These are phyloP conservation scores for Apeira syringaria DNA, from an alignment of 2,888 invertebrate genomes.

Conservation along the genomic window DNA sequence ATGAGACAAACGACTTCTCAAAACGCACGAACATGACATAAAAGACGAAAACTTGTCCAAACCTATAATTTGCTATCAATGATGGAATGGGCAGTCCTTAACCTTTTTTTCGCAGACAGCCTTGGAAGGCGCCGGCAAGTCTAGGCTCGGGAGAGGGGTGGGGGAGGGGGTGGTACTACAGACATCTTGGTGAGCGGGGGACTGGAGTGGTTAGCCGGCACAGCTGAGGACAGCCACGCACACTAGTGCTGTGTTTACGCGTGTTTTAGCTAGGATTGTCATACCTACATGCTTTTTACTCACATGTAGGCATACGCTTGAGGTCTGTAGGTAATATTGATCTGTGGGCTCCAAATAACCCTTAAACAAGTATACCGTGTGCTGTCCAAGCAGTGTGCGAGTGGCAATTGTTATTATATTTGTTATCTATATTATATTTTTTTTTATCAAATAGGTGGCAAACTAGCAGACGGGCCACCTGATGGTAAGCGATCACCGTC, in stretches of 20 bases:
- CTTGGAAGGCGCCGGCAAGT: conserved; percentile 63
- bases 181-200: conserved; percentile 7
- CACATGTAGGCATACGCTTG: too few species aligned
- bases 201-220: neutral
- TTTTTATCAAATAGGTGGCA: too few species aligned
- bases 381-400: too few species aligned
- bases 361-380: too few species aligned
- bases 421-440: too few species aligned
- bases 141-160: conserved; percentile 36
- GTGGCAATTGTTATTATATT: too few species aligned
- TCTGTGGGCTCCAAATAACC: too few species aligned
- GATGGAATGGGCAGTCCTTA: conserved; percentile 50
- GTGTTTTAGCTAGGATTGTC: neutral
- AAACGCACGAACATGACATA: conserved; percentile 10
- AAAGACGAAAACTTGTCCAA: conserved; percentile 32
- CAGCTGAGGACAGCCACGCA: neutral
- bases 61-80: conserved; percentile 39
- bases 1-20: neutral
- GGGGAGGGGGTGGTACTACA: conserved; percentile 25
- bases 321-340: too few species aligned
- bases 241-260: neutral
- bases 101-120: conserved; percentile 64
- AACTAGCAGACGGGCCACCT: too few species aligned
- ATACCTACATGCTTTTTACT: too few species aligned
- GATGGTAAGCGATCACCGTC: too few species aligned